Evolutionary conservation across 2,797 vertebrate genomes (phyloP), one percentile per base, ranked within the genome.

Genomic region (Mastacembelus armatus): DNA sequence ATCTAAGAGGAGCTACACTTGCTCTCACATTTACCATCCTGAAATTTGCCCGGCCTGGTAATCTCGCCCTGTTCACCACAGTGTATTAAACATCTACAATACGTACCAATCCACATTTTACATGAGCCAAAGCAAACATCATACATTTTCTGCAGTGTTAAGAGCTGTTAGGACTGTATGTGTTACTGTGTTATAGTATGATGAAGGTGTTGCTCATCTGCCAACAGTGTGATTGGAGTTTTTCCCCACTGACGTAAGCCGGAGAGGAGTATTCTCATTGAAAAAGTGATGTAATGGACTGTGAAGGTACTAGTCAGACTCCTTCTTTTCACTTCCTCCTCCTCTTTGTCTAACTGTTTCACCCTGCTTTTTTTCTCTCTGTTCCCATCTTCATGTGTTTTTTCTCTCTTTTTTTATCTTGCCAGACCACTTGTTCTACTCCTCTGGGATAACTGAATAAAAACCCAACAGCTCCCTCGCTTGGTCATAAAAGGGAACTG

Each of bases 231-330:
- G 73, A 81, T 85, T 85, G 86, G 83, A 85, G 85, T 78, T 67
- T 72, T 81, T 90, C 76, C 78, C n/a, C 78, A 84, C 77, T 90
- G 90, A 90, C 84, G 88, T 90, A 85, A 83, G 81, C 80, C 21
- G 5, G 50, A 78, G 68, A 88, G 78, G 80, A 85, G 86, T 71
- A 69, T 85, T 89, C 80, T 89, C 68, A 80, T 60, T 75, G 88
- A 70, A 85, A 70, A 84, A 56, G 79, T 92, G 91, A 92, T 87
- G 90, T 92, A 90, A 92, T 91, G 87, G 70, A 80, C 65, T 84
- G 67, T 86, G 86, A 85, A 89, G 79, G 83, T 88, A 88, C 85
- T 62, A 85, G 84, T 86, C 82, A 78, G 78, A 66, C 81, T 81
- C 62, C 70, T 73, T 75, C 27, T 80, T 66, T 72, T 73, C 57